phyloP scores from a whole-genome alignment of 2,797 vertebrate species.

The Eulemur rubriventer region DNA sequence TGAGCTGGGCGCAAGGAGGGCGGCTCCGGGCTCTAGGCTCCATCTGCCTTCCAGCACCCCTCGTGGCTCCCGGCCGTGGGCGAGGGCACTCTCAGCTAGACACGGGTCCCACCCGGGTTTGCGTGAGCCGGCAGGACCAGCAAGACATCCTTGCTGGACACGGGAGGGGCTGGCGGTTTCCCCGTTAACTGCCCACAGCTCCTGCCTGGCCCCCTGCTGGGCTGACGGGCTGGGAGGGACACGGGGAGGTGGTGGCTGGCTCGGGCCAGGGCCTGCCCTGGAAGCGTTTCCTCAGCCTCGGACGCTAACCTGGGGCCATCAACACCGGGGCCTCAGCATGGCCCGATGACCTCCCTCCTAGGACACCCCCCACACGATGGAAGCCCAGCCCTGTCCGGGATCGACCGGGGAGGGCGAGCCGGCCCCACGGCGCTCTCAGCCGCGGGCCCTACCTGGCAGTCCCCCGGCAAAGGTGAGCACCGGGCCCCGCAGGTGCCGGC shows the following conservation, averaged over 20 bases:
- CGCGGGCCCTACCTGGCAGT: conserved; percentile 89
- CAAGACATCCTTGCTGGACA: rapidly evolving
- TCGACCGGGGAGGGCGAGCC: not conserved
- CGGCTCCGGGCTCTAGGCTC: not conserved
- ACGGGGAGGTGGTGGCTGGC: not conserved
- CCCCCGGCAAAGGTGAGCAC: conserved; percentile 94
- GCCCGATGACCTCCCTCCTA: not conserved
- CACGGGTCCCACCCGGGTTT: not conserved
- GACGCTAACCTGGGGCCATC: not conserved
- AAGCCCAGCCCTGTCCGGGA: not conserved
- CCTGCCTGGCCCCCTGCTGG: not conserved
- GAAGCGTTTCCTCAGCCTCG: not conserved
- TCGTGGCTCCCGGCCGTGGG: not conserved
- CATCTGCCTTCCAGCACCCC: not conserved
- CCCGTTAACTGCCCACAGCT: too few species aligned
- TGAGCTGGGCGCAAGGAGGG: not conserved
- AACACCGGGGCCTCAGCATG: not conserved
- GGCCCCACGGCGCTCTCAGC: too few species aligned
- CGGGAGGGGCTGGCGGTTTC: not conserved
- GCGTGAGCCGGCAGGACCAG: not conserved
- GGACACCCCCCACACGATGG: not conserved
- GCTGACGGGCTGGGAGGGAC: not conserved
- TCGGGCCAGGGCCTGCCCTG: not conserved
- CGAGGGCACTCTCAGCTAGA: too few species aligned
- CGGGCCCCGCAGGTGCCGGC: conserved; percentile 74